These are phyloP conservation scores for Callipepla californica DNA, from an alignment of 2,113 vertebrate species.

Conservation along the genomic window DNA sequence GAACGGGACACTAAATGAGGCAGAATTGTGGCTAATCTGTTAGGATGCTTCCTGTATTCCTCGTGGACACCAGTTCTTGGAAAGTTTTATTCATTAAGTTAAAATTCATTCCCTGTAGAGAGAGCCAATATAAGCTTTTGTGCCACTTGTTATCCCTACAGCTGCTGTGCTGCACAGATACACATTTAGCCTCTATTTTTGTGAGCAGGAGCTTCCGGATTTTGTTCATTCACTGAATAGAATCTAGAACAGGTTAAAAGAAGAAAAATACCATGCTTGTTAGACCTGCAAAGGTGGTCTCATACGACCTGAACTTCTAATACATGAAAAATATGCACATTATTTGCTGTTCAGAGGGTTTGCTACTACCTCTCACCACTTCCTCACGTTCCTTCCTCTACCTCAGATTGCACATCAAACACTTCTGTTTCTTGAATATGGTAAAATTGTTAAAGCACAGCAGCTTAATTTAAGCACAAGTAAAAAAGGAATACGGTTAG, in stretches of 20 bases:
- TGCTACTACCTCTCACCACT: neutral
- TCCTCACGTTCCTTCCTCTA: neutral
- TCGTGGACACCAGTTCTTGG: neutral
- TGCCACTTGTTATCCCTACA: conserved; percentile 4
- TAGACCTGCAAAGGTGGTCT: neutral
- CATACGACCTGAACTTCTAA: neutral
- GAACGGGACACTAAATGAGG: conserved; percentile 39
- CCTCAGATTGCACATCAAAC: neutral
- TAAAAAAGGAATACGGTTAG: neutral
- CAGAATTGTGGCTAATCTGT: conserved; percentile 28
- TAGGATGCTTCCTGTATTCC: conserved; percentile 43
- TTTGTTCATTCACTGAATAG: neutral
- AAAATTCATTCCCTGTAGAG: conserved; percentile 10
- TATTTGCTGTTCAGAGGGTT: neutral
- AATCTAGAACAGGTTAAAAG: neutral
- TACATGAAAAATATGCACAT: neutral
- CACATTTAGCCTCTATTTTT: neutral
- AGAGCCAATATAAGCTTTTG: conserved; percentile 16
- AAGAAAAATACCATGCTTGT: neutral
- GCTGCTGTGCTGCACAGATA: neutral
- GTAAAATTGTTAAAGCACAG: neutral
- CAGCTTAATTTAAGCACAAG: neutral
- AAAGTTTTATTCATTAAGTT: neutral
- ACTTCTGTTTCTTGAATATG: neutral
- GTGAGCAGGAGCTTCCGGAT: neutral